These are phyloP conservation scores for Trematomus loennbergii DNA, from an alignment of 2,113 vertebrate genomes.

Conservation along the genomic window DNA sequence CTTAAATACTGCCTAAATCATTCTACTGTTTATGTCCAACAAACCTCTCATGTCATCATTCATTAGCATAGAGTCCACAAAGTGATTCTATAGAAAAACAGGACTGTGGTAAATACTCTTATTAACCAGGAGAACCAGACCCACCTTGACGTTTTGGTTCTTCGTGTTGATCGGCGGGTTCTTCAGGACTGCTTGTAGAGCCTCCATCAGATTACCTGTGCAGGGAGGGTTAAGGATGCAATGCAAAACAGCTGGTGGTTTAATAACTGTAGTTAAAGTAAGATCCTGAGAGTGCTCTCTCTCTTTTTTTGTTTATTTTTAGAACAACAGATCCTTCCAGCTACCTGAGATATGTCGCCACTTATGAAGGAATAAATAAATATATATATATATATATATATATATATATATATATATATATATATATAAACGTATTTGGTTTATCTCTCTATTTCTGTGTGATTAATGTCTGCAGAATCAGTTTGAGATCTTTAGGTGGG, in stretches of 20 bases:
- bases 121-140: not conserved
- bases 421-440: too few species aligned
- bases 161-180: slow-evolving; percentile 98
- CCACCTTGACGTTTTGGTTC: slow-evolving; percentile 97
- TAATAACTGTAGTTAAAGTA: too few species aligned
- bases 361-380: not conserved
- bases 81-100: not conserved
- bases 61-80: not conserved
- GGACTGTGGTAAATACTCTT: not conserved
- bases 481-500: too few species aligned
- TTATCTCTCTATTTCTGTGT: not conserved
- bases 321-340: not conserved
- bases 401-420: too few species aligned
- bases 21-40: not conserved
- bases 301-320: too few species aligned
- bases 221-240: slow-evolving; percentile 84
- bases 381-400: too few species aligned
- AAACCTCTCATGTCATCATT: not conserved
- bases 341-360: not conserved
- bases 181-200: slow-evolving; percentile 95
- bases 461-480: not conserved
- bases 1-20: not conserved
- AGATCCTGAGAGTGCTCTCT: not conserved
- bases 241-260: not conserved
- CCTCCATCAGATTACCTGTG: slow-evolving; percentile 96